Evolutionary conservation across 2,797 vertebrate genomes (phyloP), one percentile per base, ranked within the genome.

Genomic region (Smutsia temminckii): DNA sequence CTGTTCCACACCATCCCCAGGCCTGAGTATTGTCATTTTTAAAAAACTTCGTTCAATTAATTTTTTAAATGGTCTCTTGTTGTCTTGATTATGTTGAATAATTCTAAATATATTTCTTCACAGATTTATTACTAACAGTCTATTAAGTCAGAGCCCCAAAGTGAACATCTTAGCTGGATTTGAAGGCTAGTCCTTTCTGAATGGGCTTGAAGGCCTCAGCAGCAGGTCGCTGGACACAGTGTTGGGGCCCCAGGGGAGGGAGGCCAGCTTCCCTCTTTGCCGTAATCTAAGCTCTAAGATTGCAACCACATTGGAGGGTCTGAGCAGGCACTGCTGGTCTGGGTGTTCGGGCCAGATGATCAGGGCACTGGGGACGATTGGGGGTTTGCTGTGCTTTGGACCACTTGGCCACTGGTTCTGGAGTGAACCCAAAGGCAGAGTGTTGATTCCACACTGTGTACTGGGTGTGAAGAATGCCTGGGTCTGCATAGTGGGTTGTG

Each of bases 111-210:
- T 27, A 25, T 40, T 64, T 51, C 68, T 29, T 32, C 34, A 13
- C 29, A 93, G 95, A 97, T 85, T 95, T 95, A 93, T 94, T 89
- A 95, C 89, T 98, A 97, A 96, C 90, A 95, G 5, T 95, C 97
- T 97, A 84, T 95, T 91, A 93, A 96, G 94, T 72, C 78, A 94
- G 92, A 89, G 91, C 94, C 95, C 80, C 32, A 57, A 79, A 88
- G 94, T 86, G 89, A 96, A 93, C 89, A 85, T 86, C 87, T 69
- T 77, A 90, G 71, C 55, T 91, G 86, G 32, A 85, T 94, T 96
- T 88, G 81, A 96, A 93, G 72, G 61, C 71, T 92, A 74, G 63
- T 55, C 85, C 91, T 96, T 96, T 89, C 55, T 80, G 88, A 86
- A 72, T 55, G 91, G 89, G 68, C 88, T 49, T n/a, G 94, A 84